Base-by-base conservation (phyloP, 2,888 invertebrate genomes). In the Chromoteleia sp. region DNA sequence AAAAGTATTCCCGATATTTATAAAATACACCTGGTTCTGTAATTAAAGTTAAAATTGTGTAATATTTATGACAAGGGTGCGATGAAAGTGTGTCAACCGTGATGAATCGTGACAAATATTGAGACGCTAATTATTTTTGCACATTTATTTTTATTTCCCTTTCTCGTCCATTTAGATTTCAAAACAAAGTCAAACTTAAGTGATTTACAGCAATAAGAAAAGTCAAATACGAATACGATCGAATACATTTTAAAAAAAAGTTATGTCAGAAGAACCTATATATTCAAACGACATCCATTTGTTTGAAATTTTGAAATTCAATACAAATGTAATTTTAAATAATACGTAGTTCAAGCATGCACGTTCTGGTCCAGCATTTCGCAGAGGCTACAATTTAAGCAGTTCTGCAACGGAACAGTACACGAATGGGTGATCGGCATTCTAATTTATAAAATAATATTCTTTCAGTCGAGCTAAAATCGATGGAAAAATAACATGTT, bases 71-170 rank as follows among this genome's bases (percentile, higher is more conserved):
- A 54, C 54, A 54, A 54, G 54, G 33, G 54, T 6, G 33, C 54
- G 54, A 15, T 33, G 30, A 3, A 54, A 54, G 10, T 54, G 17
- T 33, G 54, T 54, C 54, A 33, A 6, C 15, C 29, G 33, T 33
- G 54, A 54, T 54, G 54, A 54, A 54, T 54, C 21, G 33, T 54
- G 54, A 54, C 54, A 54, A 54, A 54, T 54, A 54, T 33, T 17
- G 6, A 8, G 33, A 0, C 33, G 7, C 54, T 33, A 54, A 54
- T 54, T 54, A 54, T 54, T 54, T 33, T 30, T 7, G 54, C 33
- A 17, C 54, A 15, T 19, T 58, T 21, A 41, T 58, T 39, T 39
- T 43, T 17, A 8, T 43, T 15, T 43, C 43, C 6, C 8, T 39
- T 39, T 56, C 56, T 5, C 5, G 56, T 12, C 39, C 15, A 43